A percentile compares a stretch with the other conserved stretches of the same genome.
Conservation (phyloP, 2,113 vertebrate species). For the Colius striatus region DNA sequence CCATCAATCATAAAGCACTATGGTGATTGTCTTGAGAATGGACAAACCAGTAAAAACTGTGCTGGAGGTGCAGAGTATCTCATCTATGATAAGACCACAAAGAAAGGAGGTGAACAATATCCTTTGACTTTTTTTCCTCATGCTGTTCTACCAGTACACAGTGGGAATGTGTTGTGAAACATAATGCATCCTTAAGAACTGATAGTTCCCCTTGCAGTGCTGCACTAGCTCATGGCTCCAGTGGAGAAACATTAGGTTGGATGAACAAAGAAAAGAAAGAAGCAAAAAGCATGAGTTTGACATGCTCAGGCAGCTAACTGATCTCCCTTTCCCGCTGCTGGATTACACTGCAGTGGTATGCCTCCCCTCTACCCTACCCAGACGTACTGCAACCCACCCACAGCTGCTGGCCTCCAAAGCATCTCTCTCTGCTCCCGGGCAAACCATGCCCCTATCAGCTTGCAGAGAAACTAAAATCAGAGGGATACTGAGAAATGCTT, state of each 20-base stretch:
- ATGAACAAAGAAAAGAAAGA: not conserved
- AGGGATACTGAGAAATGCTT: not conserved
- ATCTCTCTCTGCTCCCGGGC: not conserved
- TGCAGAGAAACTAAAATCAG: not conserved
- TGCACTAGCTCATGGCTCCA: not conserved
- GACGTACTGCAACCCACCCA: not conserved
- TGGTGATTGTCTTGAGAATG: not conserved
- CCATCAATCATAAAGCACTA: not conserved
- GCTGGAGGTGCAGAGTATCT: not conserved
- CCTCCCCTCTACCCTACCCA: not conserved
- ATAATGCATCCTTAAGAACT: not conserved
- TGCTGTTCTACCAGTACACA: not conserved
- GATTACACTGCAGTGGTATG: not conserved
- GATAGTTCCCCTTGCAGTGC: not conserved
- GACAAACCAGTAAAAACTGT: not conserved
- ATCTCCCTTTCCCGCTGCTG: not conserved
- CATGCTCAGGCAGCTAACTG: not conserved
- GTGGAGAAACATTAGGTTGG: not conserved
- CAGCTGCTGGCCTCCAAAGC: not conserved
- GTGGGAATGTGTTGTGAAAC: not conserved
- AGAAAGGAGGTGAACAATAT: not conserved
- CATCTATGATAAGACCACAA: not conserved
- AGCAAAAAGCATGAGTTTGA: not conserved
- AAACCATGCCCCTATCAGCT: not conserved
- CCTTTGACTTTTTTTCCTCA: not conserved